These are phyloP conservation scores for Eurois occulta DNA, from an alignment of 2,888 invertebrate species.

Conservation along the genomic window DNA sequence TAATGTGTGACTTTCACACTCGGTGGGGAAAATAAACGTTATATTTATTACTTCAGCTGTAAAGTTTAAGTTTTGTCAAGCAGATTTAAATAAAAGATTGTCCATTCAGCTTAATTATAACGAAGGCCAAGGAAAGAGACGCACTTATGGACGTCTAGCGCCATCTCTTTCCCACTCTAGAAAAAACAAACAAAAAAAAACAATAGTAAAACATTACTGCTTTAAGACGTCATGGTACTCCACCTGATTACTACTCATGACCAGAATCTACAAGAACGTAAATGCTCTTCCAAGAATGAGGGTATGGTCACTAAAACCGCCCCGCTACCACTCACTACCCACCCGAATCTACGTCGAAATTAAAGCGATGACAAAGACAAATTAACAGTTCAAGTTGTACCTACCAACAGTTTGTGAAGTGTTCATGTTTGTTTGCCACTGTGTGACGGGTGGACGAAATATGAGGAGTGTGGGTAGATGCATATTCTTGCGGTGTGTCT, in stretches of 20 bases:
- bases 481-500: slow-evolving; percentile 2
- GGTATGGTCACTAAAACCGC: neutral
- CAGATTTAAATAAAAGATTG: too few relatives aligned
- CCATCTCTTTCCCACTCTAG: too few relatives aligned
- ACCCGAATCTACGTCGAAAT: slow-evolving; percentile 59
- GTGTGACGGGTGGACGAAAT: slow-evolving; percentile 26
- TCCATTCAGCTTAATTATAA: neutral
- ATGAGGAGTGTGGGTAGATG: neutral
- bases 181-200: too few relatives aligned
- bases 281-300: neutral
- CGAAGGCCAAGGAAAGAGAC: too few relatives aligned
- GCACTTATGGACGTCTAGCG: too few relatives aligned
- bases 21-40: too few relatives aligned
- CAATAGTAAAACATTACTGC: too few relatives aligned
- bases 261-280: neutral
- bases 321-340: slow-evolving; percentile 40
- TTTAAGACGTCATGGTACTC: too few relatives aligned
- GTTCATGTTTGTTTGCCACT: slow-evolving; percentile 30
- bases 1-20: too few relatives aligned
- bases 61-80: too few relatives aligned
- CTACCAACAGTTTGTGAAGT: slow-evolving; percentile 45
- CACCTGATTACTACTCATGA: too few relatives aligned
- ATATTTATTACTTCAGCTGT: too few relatives aligned
- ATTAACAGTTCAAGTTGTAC: slow-evolving; percentile 67
- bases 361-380: slow-evolving; percentile 70